phyloP scores from a whole-genome alignment of 2,113 vertebrate genomes.

The Poeciliopsis retropinna region DNA sequence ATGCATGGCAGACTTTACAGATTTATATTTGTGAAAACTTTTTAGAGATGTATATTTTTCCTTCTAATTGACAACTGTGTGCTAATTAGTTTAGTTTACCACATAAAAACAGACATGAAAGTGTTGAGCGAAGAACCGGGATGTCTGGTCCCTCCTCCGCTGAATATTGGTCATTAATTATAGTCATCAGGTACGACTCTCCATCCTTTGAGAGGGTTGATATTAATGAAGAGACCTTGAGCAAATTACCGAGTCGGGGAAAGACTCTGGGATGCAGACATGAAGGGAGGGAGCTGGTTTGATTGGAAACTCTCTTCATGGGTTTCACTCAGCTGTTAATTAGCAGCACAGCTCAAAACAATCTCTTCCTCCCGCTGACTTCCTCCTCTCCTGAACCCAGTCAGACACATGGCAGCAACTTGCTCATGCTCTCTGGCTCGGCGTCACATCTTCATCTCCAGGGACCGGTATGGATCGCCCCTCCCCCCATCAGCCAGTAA shows the following conservation, averaged over 20 bases:
- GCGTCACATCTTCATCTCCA: slow-evolving; percentile 21
- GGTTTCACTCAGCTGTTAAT: slow-evolving; percentile 58
- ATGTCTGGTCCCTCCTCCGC: background rate
- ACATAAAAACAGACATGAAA: background rate
- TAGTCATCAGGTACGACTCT: slow-evolving; percentile 38
- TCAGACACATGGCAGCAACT: slow-evolving; percentile 29
- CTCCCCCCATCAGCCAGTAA: slow-evolving; percentile 13
- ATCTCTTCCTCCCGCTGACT: slow-evolving; percentile 40
- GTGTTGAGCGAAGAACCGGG: background rate
- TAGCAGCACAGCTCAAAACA: slow-evolving; percentile 62
- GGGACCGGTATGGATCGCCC: background rate
- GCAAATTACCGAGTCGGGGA: slow-evolving; percentile 31
- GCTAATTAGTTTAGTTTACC: no score
- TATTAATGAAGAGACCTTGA: slow-evolving; percentile 44
- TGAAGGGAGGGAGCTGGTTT: slow-evolving; percentile 15
- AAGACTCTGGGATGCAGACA: slow-evolving; percentile 24
- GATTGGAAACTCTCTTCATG: slow-evolving; percentile 53
- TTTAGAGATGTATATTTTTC: background rate
- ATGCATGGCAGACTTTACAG: background rate
- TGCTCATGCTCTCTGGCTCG: slow-evolving; percentile 18
- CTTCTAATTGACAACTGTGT: no score
- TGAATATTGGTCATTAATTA: slow-evolving; percentile 51
- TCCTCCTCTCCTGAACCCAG: slow-evolving; percentile 7
- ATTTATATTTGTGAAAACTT: background rate
- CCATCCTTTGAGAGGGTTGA: slow-evolving; percentile 23